Base-by-base conservation (phyloP, 2,797 vertebrate species). In the Cynodonichthys magdalenae region DNA sequence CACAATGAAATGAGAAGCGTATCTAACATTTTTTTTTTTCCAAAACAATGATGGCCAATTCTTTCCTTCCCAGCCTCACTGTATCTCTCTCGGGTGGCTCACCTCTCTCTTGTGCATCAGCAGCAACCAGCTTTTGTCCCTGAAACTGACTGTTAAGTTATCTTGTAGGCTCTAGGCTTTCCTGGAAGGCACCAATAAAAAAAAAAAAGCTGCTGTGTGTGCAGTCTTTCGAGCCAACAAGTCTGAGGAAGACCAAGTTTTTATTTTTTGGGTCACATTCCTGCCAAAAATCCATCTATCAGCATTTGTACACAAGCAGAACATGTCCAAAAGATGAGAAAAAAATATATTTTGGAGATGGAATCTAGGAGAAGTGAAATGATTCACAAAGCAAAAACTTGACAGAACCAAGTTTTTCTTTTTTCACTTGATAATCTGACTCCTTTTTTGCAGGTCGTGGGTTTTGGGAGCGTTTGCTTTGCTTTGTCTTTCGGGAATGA, bases 391-490 rank as follows among this genome's bases (percentile, higher is more conserved):
- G 20, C 11, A 20, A 42, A 39, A 49, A 71, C 29, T 19, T 57
- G 56, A 47, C 59, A 31, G 2, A 0, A 1, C 12, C 7, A 1
- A 5, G n/a, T 49, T 59, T 54, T 34, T 4, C 27, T 7, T 17
- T 17, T 57, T 64, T 63, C 19, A 17, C 15, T 29, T 6, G 4
- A 56, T 70, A 53, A 74, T 24, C 6, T 51, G 1, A 0, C 1
- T 54, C 27, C 45, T 59, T 78, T 54, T 51, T 90, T 82, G 31
- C 92, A 99, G 97, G 92, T 99, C 96, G 18, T 99, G 97, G 97
- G 97, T 98, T 84, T 91, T 98, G 82, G 97, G 97, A 44, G 96
- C 96, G 0, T 99, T 99, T 58, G 94, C 94, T 59, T 92, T 98
- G 19, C 95, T 99, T 28, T 99, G 96, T 90, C 95, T 99, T 61